Base-by-base conservation (phyloP, 37 sponge, comb jelly and placozoan species). In the Lycopodina hypogea region DNA sequence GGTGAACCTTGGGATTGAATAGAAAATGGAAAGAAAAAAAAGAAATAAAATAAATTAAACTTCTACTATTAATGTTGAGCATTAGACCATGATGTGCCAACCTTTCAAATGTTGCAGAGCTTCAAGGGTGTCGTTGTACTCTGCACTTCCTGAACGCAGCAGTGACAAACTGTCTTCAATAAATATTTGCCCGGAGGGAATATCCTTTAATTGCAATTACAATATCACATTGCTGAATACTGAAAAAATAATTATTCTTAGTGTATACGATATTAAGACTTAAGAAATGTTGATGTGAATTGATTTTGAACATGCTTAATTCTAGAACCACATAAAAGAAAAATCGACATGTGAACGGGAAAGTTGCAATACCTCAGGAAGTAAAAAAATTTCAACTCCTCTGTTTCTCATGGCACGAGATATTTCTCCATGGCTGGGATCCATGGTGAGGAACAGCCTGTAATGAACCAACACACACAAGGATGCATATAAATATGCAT, bases 341-440 rank as follows among this genome's bases (percentile, higher is more conserved):
- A n/a, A n/a, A n/a, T n/a, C n/a, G n/a, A n/a, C n/a, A n/a, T n/a
- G n/a, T n/a, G n/a, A n/a, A n/a, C n/a, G n/a, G n/a, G n/a, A n/a
- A n/a, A n/a, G n/a, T n/a, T 45, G 48, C 8, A 9, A 2, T 45
- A 92, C 90, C 76, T 79, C 64, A 42, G 93, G 75, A 3, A 75
- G 39, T 0, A 96, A 56, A 50, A 37, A 96, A 1, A 96, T 69
- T 32, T 96, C 96, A 45, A 96, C 79, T 42, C 99, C 99, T 72
- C 99, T 78, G 81, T 98, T 98, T 65, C 99, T 40, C 96, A 98
- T 93, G 24, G 99, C 96, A 30, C 93, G 48, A 12, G 99, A 98
- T 22, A 98, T 72, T 52, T 98, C 99, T 42, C 99, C 96, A 77
- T 96, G 82, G 24, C 37, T 58, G 24, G 91, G 88, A 61, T 98